phyloP scores from a whole-genome alignment of 2,797 vertebrate species.

The Apogon talboti region DNA sequence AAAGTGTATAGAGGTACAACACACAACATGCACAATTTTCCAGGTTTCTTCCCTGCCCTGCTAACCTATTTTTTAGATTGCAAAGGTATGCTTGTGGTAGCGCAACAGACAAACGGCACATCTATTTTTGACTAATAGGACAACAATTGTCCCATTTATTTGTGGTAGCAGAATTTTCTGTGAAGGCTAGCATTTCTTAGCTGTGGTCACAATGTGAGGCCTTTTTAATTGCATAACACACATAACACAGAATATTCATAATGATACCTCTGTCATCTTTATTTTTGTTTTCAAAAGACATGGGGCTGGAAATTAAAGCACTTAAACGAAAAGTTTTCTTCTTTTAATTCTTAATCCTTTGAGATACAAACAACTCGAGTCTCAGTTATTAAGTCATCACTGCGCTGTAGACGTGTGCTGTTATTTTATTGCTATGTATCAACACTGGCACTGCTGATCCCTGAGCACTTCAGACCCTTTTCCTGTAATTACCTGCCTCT shows the following conservation, averaged over 20 bases:
- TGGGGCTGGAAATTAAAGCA: background rate
- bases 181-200: conserved; percentile 67
- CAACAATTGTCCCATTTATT: conserved; percentile 80
- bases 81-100: conserved; percentile 75
- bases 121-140: conserved; percentile 80
- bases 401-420: conserved; percentile 21
- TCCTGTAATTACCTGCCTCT: conserved; percentile 84
- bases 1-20: conserved; percentile 36
- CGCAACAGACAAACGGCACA: conserved; percentile 73
- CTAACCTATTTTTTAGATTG: conserved; percentile 92
- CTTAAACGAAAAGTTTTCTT: conserved; percentile 7
- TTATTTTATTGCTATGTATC: conserved; percentile 63
- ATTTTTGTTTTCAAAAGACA: background rate
- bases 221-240: conserved; percentile 35
- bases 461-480: conserved; percentile 69
- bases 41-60: conserved; percentile 90
- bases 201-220: conserved; percentile 53
- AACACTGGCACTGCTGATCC: conserved; percentile 70
- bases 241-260: conserved; percentile 5
- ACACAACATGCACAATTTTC: conserved; percentile 68
- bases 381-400: conserved; percentile 39
- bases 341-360: conserved; percentile 23
- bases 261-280: conserved; percentile 4
- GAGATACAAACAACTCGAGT: conserved; percentile 29
- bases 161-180: conserved; percentile 75